These are phyloP conservation scores for Bovichtus variegatus DNA, from an alignment of 2,797 vertebrate species.

Conservation along the genomic window DNA sequence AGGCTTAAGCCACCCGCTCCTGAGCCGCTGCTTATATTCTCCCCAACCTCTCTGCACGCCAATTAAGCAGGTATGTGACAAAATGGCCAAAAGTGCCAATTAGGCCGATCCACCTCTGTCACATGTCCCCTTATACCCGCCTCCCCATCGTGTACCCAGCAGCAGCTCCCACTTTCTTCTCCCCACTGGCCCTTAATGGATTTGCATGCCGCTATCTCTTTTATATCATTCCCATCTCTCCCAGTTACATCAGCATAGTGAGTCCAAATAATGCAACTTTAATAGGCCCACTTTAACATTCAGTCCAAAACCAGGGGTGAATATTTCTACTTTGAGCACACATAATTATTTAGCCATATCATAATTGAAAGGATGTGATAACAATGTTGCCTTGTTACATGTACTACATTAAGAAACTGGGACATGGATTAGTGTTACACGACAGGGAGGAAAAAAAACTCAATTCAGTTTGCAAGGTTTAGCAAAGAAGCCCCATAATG, in stretches of 20 bases:
- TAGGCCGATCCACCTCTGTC: conserved; percentile 74
- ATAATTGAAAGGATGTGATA: conserved; percentile 81
- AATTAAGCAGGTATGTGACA: conserved; percentile 85
- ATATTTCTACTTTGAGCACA: conserved; percentile 61
- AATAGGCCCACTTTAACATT: conserved; percentile 75
- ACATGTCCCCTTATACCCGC: conserved; percentile 39
- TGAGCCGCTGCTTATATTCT: conserved; percentile 49
- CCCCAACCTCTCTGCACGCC: conserved; percentile 70
- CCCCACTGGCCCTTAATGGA: conserved; percentile 70
- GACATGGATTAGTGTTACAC: conserved; percentile 70
- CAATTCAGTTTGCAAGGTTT: conserved; percentile 61
- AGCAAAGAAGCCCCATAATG: conserved; percentile 62
- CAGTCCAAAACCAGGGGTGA: conserved; percentile 51
- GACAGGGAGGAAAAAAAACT: conserved; percentile 41
- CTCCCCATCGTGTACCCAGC: conserved; percentile 47
- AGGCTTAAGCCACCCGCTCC: conserved; percentile 35
- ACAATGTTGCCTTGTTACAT: conserved; percentile 70
- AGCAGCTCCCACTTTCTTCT: conserved; percentile 43
- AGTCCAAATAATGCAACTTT: conserved; percentile 73
- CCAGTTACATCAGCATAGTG: conserved; percentile 51
- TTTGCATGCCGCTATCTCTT: conserved; percentile 60
- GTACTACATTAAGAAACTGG: conserved; percentile 65
- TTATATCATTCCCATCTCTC: conserved; percentile 52
- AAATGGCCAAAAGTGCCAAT: conserved; percentile 82
- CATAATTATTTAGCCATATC: conserved; percentile 77